These are phyloP conservation scores for Hemichromis elongatus DNA, from an alignment of 2,113 vertebrate species.

Conservation along the genomic window DNA sequence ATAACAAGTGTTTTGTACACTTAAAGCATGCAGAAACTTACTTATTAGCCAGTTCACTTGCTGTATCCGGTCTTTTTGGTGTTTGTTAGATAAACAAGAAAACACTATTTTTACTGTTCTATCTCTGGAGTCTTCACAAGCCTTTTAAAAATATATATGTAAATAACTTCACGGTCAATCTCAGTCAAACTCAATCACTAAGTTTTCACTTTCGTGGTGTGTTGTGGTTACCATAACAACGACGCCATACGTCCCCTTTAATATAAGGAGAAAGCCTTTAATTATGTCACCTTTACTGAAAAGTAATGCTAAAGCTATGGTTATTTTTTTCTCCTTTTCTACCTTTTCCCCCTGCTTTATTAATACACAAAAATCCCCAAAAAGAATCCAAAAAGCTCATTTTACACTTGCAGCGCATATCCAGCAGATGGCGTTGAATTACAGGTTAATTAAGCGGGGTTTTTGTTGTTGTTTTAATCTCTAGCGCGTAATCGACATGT, in stretches of 20 bases:
- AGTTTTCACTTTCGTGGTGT: background rate
- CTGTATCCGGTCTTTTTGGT: background rate
- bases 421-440: conserved; percentile 37
- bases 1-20: background rate
- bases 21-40: background rate
- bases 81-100: background rate
- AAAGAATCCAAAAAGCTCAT: background rate
- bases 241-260: background rate
- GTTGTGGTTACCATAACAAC: conserved; percentile 45
- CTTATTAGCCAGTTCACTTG: background rate
- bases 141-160: background rate
- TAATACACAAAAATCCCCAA: background rate
- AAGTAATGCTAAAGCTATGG: background rate
- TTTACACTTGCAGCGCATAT: background rate
- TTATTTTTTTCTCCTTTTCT: background rate
- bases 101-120: background rate
- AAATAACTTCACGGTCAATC: background rate
- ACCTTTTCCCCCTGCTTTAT: background rate
- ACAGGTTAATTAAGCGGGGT: background rate
- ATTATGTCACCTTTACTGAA: background rate
- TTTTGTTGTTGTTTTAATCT: background rate
- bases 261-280: background rate
- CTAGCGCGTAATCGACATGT: background rate
- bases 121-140: background rate
- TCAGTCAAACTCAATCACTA: conserved; percentile 22